Base-by-base conservation (phyloP, 2,888 invertebrate species). In the Habrosyne pyritoides region DNA sequence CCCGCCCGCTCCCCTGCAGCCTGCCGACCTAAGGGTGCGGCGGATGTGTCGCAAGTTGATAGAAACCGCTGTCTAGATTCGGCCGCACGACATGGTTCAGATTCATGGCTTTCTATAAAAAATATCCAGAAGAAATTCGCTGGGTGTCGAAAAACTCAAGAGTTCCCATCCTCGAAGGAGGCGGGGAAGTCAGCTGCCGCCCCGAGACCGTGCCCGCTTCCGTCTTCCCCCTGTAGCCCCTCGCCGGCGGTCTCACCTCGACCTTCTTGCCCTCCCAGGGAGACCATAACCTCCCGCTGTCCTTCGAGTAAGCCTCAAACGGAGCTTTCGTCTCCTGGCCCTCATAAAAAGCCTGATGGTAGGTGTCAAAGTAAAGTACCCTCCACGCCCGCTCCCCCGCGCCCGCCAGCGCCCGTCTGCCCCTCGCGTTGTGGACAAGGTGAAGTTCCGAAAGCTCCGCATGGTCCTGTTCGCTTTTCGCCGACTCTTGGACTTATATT, bases 61-160 rank as follows among this genome's bases (percentile, higher is more conserved):
- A 1, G 14, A n/a, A 14, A 2, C 24, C 14, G 48, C 24, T 24
- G 14, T 6, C 26, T 14, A 1, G n/a, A n/a, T 14, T 33, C 49
- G 0, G 10, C 57, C 1, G n/a, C 53, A 1, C 52, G 50, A 21
- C 52, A 50, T n/a, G 55, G 42, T 4, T 52, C 33, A 2, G 62
- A 61, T 18, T 61, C 73, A 0, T 76, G 77, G 75, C 56, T 75
- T 6, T 66, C 71, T 0, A 62, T 73, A 6, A 70, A 69, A 47
- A 65, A 64, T 7, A 59, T 74, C 8, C 69, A 71, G 46, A 67
- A 68, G 28, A 73, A 68, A 47, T 50, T 67, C 7, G 54, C 64
- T 0, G 60, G 64, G 1, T 54, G 59, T 47, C 57, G 55, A 4
- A 55, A 53, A 7, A 18, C 18, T 7, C 12, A n/a, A 7, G 36